Evolutionary conservation across 2,113 vertebrate genomes (phyloP), one percentile per base, ranked within the genome.

Genomic region (Panthera uncia): DNA sequence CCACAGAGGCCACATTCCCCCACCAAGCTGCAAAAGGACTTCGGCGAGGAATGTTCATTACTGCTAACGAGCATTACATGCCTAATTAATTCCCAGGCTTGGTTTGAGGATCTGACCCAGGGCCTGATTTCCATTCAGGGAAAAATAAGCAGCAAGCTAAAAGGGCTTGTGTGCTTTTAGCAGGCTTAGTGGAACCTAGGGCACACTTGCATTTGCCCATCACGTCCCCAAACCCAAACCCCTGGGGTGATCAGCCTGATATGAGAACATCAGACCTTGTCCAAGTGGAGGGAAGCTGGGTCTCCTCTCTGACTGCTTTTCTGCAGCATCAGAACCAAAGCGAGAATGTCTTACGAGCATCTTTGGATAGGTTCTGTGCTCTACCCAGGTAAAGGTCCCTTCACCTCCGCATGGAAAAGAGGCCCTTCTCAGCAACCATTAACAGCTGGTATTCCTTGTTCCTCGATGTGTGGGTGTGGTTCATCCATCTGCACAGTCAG

Each of bases 1-100:
- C 63, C 18, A 57, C 55, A 73, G 89, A 94, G 91, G 73, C 87
- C 79, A 48, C 0, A 0, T 69, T 69, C 36, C 61, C 89, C 45
- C 29, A 8, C 55, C 65, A 76, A 68, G 74, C 84, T 19, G 80
- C 90, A 76, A 65, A 94, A 84, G 87, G 87, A 90, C 87, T 95
- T 89, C 41, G 16, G 95, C 0, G 0, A 80, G 80, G 71, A 92
- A 79, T 19, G 57, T 92, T 95, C 97, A 85, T 97, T 95, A 92
- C 45, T 92, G 96, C 89, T 89, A 95, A 98, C 13, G 96, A 96
- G 96, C 97, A 98, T 98, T 96, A 96, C 97, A 98, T 80, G 95
- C 33, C 89, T 98, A 98, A 98, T 98, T 98, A 98, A 98, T 95
- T 98, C 98, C 97, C 97, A 88, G 94, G 95, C 97, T 98, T 83